phyloP scores from a whole-genome alignment of 2,888 invertebrate species.

The Cryptus viduatorius region DNA sequence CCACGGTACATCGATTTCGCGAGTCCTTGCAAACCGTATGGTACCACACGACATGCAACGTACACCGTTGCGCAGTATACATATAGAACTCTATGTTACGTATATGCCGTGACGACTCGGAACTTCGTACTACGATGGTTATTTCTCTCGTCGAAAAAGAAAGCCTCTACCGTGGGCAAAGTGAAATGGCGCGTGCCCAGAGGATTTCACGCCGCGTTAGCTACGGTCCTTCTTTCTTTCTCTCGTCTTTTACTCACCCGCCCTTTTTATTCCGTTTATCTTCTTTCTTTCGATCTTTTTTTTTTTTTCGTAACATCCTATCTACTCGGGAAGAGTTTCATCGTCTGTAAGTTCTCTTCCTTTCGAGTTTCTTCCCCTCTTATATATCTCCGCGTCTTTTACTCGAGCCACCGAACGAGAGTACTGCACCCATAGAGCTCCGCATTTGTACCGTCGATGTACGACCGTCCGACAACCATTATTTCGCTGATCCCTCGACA shows the following conservation, averaged over 20 bases:
- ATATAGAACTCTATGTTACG: background rate
- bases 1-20: slow-evolving; percentile 56
- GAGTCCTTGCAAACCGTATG: slow-evolving; percentile 32
- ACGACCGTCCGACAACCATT: slow-evolving; percentile 3
- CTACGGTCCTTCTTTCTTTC: slow-evolving; percentile 71
- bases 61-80: background rate
- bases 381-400: slow-evolving; percentile 5
- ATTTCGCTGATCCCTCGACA: background rate
- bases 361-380: background rate
- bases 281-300: slow-evolving; percentile 18
- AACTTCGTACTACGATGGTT: slow-evolving; percentile 32
- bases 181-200: slow-evolving; percentile 83
- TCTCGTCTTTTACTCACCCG: slow-evolving; percentile 44
- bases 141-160: slow-evolving; percentile 55
- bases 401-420: background rate
- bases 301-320: slow-evolving; percentile 17
- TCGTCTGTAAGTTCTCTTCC: slow-evolving; percentile 11
- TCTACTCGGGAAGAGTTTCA: slow-evolving; percentile 26
- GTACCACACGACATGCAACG: slow-evolving; percentile 13
- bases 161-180: slow-evolving; percentile 76
- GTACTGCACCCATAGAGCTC: background rate
- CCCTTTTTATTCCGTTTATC: slow-evolving; percentile 28
- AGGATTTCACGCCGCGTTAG: slow-evolving; percentile 82
- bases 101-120: slow-evolving; percentile 30
- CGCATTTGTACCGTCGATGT: background rate